These are phyloP conservation scores for Epinephelus coioides DNA, from an alignment of 2,797 vertebrate species.

Conservation along the genomic window DNA sequence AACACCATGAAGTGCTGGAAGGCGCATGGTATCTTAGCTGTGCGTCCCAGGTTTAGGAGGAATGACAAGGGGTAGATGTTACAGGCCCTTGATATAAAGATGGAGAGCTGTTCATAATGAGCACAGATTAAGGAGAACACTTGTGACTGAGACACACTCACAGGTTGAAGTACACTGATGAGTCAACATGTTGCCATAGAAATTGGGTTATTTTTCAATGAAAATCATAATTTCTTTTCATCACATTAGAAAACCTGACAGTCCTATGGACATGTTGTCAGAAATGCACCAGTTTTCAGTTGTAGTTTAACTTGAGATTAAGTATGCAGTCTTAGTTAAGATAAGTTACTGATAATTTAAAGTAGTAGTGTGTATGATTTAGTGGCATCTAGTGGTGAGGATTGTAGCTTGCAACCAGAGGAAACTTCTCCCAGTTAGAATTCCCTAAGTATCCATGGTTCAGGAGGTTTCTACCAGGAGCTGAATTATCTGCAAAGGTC, in stretches of 20 bases:
- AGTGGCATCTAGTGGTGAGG: too few species aligned
- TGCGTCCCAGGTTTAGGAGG: slow-evolving; percentile 88
- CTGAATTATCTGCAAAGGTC: too few species aligned
- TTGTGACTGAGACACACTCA: slow-evolving; percentile 10
- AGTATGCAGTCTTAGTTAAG: neutral
- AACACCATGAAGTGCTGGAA: slow-evolving; percentile 93
- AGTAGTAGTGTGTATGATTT: too few species aligned
- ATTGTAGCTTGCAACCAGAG: too few species aligned
- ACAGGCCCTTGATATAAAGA: slow-evolving; percentile 89
- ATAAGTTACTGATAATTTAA: neutral
- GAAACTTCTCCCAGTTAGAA: too few species aligned
- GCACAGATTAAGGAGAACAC: slow-evolving; percentile 82
- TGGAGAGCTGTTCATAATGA: slow-evolving; percentile 81
- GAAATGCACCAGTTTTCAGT: neutral
- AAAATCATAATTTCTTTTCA: neutral
- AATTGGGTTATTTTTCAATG: neutral
- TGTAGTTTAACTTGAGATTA: neutral
- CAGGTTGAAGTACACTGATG: neutral
- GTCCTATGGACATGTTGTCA: neutral
- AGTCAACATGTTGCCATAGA: slow-evolving; percentile 9
- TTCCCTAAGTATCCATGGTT: too few species aligned
- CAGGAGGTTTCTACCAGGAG: too few species aligned
- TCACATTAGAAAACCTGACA: neutral
- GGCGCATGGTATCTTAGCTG: slow-evolving; percentile 85
- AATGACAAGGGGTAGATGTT: slow-evolving; percentile 91